Base-by-base conservation (phyloP, 2,888 invertebrate genomes). In the Volucella zonaria region DNA sequence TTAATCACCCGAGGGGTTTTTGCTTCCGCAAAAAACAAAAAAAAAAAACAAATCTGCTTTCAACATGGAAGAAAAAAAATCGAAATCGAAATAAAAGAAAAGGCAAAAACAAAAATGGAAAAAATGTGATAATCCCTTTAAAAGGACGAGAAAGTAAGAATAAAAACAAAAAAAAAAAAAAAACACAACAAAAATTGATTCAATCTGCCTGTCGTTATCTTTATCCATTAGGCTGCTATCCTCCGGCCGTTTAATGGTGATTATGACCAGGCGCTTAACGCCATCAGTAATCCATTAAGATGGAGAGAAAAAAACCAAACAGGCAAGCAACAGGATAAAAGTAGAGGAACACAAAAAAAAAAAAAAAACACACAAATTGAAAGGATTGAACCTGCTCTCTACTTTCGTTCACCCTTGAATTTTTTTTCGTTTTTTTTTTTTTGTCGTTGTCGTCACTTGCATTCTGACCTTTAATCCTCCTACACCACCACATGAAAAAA, bases 121-220 rank as follows among this genome's bases (percentile, higher is more conserved):
- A 14, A 47, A 43, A 56, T 15, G 8, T 23, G 56, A n/a, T 31
- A 31, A 64, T 64, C 62, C 70, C 47, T 23, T 1, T 31, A 58
- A 23, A 43, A 38, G 2, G n/a, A 56, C 14, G 43, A n/a, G 15
- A 12, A 3, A 6, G 10, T 23, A 49, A 49, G 59, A 11, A 15
- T 43, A 45, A 42, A 8, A 51, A 61, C 43, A 58, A 64, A 68
- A 62, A 12, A n/a, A n/a, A n/a, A n/a, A n/a, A n/a, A n/a, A n/a
- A n/a, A n/a, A n/a, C n/a, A n/a, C n/a, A n/a, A n/a, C n/a, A n/a
- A n/a, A 56, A 43, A 38, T 52, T 15, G 43, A 74, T 74, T 79
- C 75, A 83, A 83, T 83, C 83, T 80, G 54, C 71, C 66, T 75
- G 79, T 56, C 75, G 75, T 71, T 75, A 79, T 83, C 78, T 61